Percentiles rank a stretch among this genome's conserved stretches.
phyloP scores from a whole-genome alignment of 2,888 invertebrate species.

The Leptinotarsa peninsularis region DNA sequence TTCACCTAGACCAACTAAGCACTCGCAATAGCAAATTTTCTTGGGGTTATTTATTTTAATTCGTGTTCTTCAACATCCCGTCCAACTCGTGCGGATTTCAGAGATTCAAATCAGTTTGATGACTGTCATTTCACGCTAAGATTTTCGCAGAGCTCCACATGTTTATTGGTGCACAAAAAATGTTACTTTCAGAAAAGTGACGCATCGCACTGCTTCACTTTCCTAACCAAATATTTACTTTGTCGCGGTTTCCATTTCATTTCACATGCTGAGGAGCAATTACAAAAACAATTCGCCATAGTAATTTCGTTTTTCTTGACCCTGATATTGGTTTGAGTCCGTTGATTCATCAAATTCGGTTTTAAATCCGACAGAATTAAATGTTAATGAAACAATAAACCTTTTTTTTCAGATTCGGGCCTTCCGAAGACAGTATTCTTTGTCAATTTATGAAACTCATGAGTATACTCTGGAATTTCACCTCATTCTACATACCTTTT shows the following conservation, averaged over 20 bases:
- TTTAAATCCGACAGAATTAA: not conserved
- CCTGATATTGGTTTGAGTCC: slow-evolving; percentile 28
- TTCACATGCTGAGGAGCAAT: slow-evolving; percentile 27
- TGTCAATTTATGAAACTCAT: too few species aligned
- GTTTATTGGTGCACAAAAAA: slow-evolving; percentile 47
- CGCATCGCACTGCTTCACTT: slow-evolving; percentile 34
- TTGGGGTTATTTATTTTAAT: too few species aligned
- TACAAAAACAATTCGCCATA: slow-evolving; percentile 29
- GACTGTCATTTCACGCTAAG: slow-evolving; percentile 24
- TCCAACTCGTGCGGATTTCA: not conserved
- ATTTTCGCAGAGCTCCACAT: slow-evolving; percentile 36
- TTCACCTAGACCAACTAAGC: too few species aligned
- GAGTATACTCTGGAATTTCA: too few species aligned
- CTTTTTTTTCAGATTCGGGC: too few species aligned
- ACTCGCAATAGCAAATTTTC: too few species aligned
- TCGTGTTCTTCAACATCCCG: too few species aligned
- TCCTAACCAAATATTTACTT: slow-evolving; percentile 26
- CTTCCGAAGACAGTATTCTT: too few species aligned
- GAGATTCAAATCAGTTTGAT: slow-evolving; percentile 15
- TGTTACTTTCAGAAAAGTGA: slow-evolving; percentile 31
- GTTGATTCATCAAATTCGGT: not conserved
- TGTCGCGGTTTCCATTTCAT: slow-evolving; percentile 40
- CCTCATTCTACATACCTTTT: too few species aligned
- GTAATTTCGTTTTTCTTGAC: slow-evolving; percentile 33
- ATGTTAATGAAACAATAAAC: too few species aligned